Percentiles rank a stretch among this genome's conserved stretches.
Conservation (phyloP, 2,888 invertebrate genomes). For the Epinotia nisella region DNA sequence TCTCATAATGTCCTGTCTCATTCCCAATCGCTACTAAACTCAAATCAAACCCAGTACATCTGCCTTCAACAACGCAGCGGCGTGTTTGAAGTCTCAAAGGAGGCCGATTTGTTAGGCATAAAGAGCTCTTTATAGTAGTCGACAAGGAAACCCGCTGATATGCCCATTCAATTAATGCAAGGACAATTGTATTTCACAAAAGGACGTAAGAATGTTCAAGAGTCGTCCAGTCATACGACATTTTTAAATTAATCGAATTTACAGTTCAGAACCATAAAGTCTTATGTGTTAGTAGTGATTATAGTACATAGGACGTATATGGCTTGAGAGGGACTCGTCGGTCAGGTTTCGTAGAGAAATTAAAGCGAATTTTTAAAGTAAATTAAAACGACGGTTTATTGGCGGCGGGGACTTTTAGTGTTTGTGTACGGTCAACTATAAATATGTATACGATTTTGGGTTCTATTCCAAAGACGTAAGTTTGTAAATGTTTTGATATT, state of each 20-base stretch:
- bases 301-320: not conserved
- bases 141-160: slow-evolving; percentile 78
- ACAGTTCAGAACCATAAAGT: not conserved
- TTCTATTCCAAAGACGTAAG: not conserved
- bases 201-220: slow-evolving; percentile 17
- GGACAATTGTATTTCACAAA: slow-evolving; percentile 70
- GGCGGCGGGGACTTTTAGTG: slow-evolving; percentile 23
- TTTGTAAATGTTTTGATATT: not conserved
- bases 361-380: slow-evolving; percentile 34
- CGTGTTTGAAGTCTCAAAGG: slow-evolving; percentile 79
- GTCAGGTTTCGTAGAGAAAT: slow-evolving; percentile 39
- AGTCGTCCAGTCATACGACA: not conserved
- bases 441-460: not conserved
- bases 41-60: slow-evolving; percentile 22
- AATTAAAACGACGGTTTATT: slow-evolving; percentile 35
- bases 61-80: slow-evolving; percentile 27
- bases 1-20: not conserved
- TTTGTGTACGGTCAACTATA: slow-evolving; percentile 6
- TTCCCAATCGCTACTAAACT: slow-evolving; percentile 10
- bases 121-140: slow-evolving; percentile 75
- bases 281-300: not conserved
- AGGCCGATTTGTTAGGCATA: slow-evolving; percentile 83
- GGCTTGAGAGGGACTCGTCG: not conserved
- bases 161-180: slow-evolving; percentile 81
- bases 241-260: not conserved